Conservation (phyloP, 1,140 invertebrate species). For the Camponotus pennsylvanicus region DNA sequence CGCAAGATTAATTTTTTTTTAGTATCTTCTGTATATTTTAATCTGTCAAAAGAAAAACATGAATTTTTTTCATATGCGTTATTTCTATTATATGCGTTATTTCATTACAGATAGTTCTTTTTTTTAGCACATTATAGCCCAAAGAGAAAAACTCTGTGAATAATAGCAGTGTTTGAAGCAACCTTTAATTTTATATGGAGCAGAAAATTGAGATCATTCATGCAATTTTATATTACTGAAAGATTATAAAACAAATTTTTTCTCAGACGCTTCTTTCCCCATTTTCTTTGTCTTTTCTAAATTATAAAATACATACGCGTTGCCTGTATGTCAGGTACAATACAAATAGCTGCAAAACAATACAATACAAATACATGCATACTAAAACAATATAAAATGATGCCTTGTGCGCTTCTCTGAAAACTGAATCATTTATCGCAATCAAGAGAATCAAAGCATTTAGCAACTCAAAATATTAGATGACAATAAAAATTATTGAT, state of each 20-base stretch:
- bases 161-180: not conserved
- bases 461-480: slow-evolving; percentile 20
- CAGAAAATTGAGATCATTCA: slow-evolving; percentile 33
- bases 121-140: not conserved
- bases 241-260: slow-evolving; percentile 33
- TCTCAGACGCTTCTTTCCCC: not conserved
- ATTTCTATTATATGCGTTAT: not conserved
- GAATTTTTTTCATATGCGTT: not conserved
- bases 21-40: not conserved
- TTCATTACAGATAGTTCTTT: not conserved
- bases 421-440: not conserved
- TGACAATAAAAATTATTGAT: slow-evolving; percentile 15
- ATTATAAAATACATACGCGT: slow-evolving; percentile 13
- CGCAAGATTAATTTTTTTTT: slow-evolving; percentile 1
- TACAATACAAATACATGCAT: not conserved
- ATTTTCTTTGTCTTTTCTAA: not conserved
- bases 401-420: not conserved
- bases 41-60: not conserved
- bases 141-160: not conserved
- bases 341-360: too few species aligned
- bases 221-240: not conserved
- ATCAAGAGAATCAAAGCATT: not conserved
- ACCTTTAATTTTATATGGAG: slow-evolving; percentile 30
- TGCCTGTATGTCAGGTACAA: not conserved
- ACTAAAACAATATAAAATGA: not conserved